Evolutionary conservation across 2,113 vertebrate species (phyloP).

Genomic region (Nettapus auritus): DNA sequence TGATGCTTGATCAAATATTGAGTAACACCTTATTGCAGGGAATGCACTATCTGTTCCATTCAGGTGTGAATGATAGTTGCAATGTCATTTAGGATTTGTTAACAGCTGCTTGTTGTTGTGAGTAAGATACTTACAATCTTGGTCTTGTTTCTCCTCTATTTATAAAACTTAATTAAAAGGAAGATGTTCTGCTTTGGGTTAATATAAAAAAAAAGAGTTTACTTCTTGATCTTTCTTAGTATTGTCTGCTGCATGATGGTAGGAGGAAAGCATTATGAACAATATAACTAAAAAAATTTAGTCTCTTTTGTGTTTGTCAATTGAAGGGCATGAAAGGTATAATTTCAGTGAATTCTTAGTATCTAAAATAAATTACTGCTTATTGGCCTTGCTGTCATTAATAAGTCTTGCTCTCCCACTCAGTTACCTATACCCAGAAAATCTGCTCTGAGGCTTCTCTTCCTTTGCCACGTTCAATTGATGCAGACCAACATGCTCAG

Average conservation of each 20-base stretch:
- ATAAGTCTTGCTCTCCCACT: background rate
- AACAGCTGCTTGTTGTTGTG: background rate
- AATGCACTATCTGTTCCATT: background rate
- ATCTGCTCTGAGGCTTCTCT: background rate
- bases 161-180: background rate
- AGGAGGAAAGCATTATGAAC: background rate
- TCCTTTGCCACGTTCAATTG: background rate
- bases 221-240: background rate
- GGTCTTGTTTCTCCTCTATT: background rate
- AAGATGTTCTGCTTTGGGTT: background rate
- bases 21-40: background rate
- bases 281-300: background rate
- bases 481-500: background rate
- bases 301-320: background rate
- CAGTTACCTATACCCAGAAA: background rate
- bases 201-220: background rate
- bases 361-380: background rate
- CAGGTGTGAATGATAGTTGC: background rate
- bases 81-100: background rate
- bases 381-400: background rate
- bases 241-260: background rate
- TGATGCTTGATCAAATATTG: background rate
- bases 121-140: background rate
- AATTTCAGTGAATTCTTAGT: background rate
- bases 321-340: background rate